Evolutionary conservation across 1,140 invertebrate genomes (phyloP), one percentile per base, ranked within the genome.

Genomic region (Ostrea denselamellosa): DNA sequence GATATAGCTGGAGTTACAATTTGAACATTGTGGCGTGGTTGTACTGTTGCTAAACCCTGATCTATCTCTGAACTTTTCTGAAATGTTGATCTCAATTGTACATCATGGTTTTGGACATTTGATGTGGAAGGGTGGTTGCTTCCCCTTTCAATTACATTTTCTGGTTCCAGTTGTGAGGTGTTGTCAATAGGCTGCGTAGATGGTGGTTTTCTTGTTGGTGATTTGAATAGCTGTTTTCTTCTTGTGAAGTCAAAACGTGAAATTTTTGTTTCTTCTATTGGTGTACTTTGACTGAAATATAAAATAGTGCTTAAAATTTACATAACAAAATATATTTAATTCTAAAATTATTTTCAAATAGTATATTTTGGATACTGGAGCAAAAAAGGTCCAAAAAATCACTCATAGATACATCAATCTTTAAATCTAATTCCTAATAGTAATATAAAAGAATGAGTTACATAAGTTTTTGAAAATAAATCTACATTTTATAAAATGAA

Each of bases 151-250:
- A 44, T 44, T 44, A 44, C 34, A 44, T 5, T 62, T 62, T n/a
- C 58, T 19, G 58, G 58, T n/a, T 17, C 58, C 19, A 58, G 10
- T 62, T 62, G 9, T 8, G n/a, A 62, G n/a, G 14, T 17, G 58
- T 44, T 44, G 34, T 44, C 56, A 62, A 19, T 19, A 7, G n/a
- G 56, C n/a, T 62, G 56, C 17, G 17, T 62, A 62, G 56, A 62
- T 62, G 56, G n/a, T 62, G 56, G n/a, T 62, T 25, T 34, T 14
- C 28, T 77, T 14, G 25, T 77, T 28, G 68, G 68, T 34, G 8
- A 25, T 34, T 77, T 77, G 14, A 77, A 77, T 77, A 77, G 68
- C 68, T 77, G 68, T 77, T 25, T 22, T 77, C 68, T 77, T 77
- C 28, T 22, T 0, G 68, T 28, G 25, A 28, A 17, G 22, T 28